Conservation (phyloP, 2,888 invertebrate species). For the Orchesellides sinensis region DNA sequence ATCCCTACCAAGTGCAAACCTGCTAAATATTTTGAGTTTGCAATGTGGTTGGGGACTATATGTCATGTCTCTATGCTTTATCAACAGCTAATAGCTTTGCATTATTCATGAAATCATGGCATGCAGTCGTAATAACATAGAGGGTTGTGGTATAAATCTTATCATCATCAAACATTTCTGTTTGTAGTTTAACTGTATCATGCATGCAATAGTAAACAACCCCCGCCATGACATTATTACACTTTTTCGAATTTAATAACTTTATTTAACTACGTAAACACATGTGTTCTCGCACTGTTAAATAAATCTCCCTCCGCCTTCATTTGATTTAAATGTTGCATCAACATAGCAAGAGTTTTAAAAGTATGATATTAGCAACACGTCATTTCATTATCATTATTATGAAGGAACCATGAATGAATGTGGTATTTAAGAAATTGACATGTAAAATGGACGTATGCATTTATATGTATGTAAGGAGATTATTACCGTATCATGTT, state of each 20-base stretch:
- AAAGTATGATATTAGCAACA: not conserved
- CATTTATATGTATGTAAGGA: not conserved
- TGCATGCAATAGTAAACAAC: not conserved
- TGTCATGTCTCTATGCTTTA: not conserved
- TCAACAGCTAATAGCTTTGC: not conserved
- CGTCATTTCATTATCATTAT: not conserved
- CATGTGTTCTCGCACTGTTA: conserved; percentile 2
- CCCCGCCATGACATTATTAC: conserved; percentile 33
- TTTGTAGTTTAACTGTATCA: conserved; percentile 18
- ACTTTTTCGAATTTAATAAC: conserved; percentile 47
- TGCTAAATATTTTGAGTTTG: conserved; percentile 40
- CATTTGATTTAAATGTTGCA: too few species aligned
- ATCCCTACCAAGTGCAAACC: conserved; percentile 19
- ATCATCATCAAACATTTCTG: not conserved
- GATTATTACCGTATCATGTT: too few species aligned
- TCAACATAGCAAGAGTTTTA: too few species aligned
- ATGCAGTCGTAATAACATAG: conserved; percentile 28
- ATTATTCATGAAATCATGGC: conserved; percentile 48
- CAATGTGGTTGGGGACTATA: not conserved
- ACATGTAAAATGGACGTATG: not conserved
- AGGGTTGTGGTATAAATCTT: not conserved
- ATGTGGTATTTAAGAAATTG: conserved; percentile 4
- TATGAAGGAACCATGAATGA: not conserved
- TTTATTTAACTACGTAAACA: conserved; percentile 32
- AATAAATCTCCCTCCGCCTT: too few species aligned